Evolutionary conservation across 2,888 invertebrate species (phyloP).

Genomic region (Lasioglossum malachurum): DNA sequence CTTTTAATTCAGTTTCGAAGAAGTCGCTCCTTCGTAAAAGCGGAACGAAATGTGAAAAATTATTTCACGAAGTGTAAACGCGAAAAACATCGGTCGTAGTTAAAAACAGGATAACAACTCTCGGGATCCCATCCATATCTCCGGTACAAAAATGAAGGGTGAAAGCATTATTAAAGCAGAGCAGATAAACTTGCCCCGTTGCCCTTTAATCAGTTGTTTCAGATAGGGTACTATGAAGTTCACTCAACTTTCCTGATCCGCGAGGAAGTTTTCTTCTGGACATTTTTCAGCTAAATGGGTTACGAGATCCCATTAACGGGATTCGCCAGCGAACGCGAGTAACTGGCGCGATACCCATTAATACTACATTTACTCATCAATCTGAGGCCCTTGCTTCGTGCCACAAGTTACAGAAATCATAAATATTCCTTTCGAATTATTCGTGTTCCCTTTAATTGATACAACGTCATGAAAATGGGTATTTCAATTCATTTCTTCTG

Average conservation of each 20-base stretch:
- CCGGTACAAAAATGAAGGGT: not conserved
- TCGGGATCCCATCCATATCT: not conserved
- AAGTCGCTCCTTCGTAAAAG: not conserved
- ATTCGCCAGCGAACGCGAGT: not conserved
- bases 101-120: not conserved
- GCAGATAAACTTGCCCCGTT: not conserved
- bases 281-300: not conserved
- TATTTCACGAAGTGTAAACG: not conserved
- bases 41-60: not conserved
- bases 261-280: not conserved
- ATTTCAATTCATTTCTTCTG: not conserved
- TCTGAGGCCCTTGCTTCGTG: not conserved
- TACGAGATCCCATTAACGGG: not conserved
- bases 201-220: not conserved
- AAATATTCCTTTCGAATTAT: not conserved
- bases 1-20: not conserved
- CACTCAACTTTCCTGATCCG: not conserved
- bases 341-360: not conserved
- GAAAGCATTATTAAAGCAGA: not conserved
- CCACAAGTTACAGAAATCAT: not conserved
- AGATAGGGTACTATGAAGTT: constrained; percentile 1
- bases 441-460: not conserved
- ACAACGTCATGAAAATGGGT: not conserved
- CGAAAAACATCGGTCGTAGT: not conserved
- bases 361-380: not conserved